Conservation (phyloP, 2,113 vertebrate genomes). For the Brienomyrus brachyistius region DNA sequence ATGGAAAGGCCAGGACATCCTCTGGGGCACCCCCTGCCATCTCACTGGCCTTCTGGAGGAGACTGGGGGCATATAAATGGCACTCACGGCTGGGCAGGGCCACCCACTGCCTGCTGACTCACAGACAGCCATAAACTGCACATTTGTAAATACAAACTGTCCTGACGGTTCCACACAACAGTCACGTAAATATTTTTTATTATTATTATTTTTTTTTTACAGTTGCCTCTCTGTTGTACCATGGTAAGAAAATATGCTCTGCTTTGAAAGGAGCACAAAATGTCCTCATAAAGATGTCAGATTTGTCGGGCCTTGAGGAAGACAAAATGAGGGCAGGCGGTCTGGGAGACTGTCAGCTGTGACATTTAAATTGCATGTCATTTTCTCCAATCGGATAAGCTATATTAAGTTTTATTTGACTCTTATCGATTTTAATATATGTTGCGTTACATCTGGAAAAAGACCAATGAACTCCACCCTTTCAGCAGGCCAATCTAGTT, state of each 20-base stretch:
- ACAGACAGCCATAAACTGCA: slow-evolving; percentile 6
- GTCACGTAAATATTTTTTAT: background rate
- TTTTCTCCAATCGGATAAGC: background rate
- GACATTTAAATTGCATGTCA: slow-evolving; percentile 7
- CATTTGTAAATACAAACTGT: slow-evolving; percentile 19
- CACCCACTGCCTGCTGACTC: background rate
- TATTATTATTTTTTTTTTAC: background rate
- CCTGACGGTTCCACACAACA: background rate
- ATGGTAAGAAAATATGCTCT: background rate
- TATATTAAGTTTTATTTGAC: slow-evolving; percentile 4
- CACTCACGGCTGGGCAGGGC: background rate
- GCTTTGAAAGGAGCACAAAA: background rate
- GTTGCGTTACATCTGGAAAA: background rate
- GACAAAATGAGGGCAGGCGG: background rate
- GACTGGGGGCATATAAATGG: background rate
- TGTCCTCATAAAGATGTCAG: background rate
- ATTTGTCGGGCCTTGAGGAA: background rate
- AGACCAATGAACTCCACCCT: background rate
- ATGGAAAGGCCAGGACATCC: slow-evolving; percentile 1
- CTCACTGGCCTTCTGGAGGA: slow-evolving; percentile 9
- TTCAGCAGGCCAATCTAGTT: background rate
- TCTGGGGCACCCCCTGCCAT: background rate
- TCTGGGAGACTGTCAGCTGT: background rate
- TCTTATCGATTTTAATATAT: background rate
- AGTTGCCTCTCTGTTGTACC: background rate